Evolutionary conservation across 2,888 invertebrate genomes (phyloP), one percentile per base, ranked within the genome.

Genomic region (Cactoblastis cactorum): DNA sequence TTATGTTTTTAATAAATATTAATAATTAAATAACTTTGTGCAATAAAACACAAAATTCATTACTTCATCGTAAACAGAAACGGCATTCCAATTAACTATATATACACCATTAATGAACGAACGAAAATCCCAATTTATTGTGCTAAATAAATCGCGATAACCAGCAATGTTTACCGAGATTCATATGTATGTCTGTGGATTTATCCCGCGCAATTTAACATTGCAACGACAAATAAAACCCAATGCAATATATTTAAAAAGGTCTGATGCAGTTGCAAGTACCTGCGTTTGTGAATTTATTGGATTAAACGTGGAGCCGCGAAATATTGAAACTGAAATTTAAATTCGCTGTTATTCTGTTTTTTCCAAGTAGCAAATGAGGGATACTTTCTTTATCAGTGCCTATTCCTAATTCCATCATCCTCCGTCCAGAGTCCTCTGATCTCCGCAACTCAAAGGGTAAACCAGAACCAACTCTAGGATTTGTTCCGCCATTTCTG

Each of bases 271-370:
- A 55, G 17, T 53, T 53, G 18, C 50, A 45, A 55, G 53, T 50
- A 46, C 46, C 52, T 54, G 50, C 48, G 50, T 53, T 51, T 55
- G 54, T 54, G 43, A 51, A 55, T 54, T 55, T 55, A 54, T 56
- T 56, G 53, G 51, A 52, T 52, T 38, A 39, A 45, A 22, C 51
- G 58, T 56, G 46, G 52, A 55, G 57, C 55, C 54, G 52, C 38
- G 11, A 53, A 33, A 15, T 45, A 19, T 34, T 39, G 11, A 39
- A n/a, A 47, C 14, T 14, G 19, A 9, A 35, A 3, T 12, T 12
- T 35, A 35, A 34, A 32, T 33, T n/a, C 18, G 15, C 12, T 14
- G 19, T 43, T 15, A 14, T 4, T 14, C 5, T 41, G 18, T 18
- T 38, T 38, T n/a, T n/a, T n/a, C 3, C 22, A 22, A 22, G 22